Percentiles rank a stretch among this genome's conserved stretches.
phyloP scores from a whole-genome alignment of 2,113 vertebrate species.

The Odobenus rosmarus region DNA sequence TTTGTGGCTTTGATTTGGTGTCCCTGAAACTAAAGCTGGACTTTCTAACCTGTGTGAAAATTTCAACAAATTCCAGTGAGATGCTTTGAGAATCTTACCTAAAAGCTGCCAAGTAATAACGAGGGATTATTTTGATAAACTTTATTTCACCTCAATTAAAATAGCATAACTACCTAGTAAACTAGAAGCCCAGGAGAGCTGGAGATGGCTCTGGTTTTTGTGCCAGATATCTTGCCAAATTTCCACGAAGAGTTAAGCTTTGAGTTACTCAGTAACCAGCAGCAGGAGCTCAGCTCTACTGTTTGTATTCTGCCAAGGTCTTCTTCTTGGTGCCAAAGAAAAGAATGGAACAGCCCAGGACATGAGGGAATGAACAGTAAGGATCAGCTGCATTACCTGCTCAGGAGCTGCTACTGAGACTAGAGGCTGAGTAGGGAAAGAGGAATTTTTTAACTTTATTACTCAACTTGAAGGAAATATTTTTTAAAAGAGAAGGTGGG shows the following conservation, averaged over 20 bases:
- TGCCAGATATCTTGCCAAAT: background rate
- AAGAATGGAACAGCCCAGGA: background rate
- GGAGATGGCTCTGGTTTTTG: background rate
- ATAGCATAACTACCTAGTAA: background rate
- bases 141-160: slow-evolving; percentile 14
- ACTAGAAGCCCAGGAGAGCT: background rate
- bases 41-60: slow-evolving; percentile 49
- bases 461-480: background rate
- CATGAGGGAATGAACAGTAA: background rate
- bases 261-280: slow-evolving; percentile 21
- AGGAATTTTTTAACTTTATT: background rate
- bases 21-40: slow-evolving; percentile 61
- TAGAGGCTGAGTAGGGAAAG: background rate
- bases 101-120: slow-evolving; percentile 17
- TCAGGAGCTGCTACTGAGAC: background rate
- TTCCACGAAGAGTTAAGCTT: background rate
- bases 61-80: background rate
- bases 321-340: slow-evolving; percentile 20
- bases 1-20: slow-evolving; percentile 70
- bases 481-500: background rate
- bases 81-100: background rate
- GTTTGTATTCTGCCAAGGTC: slow-evolving; percentile 32
- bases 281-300: no score
- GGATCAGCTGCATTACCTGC: background rate
- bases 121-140: background rate